Evolutionary conservation across 2,888 invertebrate species (phyloP), one percentile per base, ranked within the genome.

Genomic region (Gastracanthus pulcherrimus): DNA sequence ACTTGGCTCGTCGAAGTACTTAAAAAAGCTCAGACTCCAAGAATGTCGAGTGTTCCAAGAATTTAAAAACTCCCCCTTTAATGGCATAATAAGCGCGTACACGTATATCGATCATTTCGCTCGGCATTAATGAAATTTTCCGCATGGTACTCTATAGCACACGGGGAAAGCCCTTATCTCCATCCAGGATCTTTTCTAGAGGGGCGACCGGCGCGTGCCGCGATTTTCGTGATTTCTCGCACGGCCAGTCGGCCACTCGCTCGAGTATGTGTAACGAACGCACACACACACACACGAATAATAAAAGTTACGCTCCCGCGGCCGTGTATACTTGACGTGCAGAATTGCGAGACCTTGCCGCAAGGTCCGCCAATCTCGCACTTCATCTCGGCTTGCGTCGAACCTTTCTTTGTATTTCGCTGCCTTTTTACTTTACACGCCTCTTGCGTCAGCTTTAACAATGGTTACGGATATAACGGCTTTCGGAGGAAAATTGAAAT

Each of bases 321-420:
- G 19, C 45, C 4, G n/a, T 3, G n/a, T 62, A 34, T 13, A 6
- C 16, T 51, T 31, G 1, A 55, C 41, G 36, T 76, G 58, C 58
- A 16, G 16, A 62, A 62, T 23, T 13, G 82, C 86, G 75, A 87
- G 87, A 87, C 87, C 87, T 89, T 87, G 87, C 74, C 62, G 77
- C 87, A 89, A 88, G 87, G 88, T 87, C 84, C 84, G 77, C 74
- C 85, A 86, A 87, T 88, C 87, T 80, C 66, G 66, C 66, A 80
- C 79, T 75, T 79, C 76, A 85, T 85, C 84, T 80, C 51, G 38
- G 62, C 23, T 51, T 48, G 66, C 69, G n/a, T n/a, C n/a, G n/a
- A n/a, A n/a, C 80, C 62, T 72, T 70, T 80, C 55, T 77, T 83
- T 77, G 60, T 45, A 51, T 75, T 55, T 58, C 13, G 75, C 58